Conservation (phyloP, 1,140 invertebrate genomes). For the Aphelenchoides avenae region DNA sequence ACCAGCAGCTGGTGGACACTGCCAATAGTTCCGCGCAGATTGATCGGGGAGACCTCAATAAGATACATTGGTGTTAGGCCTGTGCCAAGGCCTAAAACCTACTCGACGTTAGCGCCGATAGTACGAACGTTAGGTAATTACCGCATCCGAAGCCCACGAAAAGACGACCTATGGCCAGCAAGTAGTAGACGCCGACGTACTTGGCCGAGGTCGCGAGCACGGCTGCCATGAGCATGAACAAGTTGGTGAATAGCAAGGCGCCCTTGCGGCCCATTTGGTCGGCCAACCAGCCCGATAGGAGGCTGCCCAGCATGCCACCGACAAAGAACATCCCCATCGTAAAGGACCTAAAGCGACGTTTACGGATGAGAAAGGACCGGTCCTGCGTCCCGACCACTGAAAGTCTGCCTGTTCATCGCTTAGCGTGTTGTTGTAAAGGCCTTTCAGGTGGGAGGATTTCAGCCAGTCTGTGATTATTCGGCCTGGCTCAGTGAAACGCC, state of each 20-base stretch:
- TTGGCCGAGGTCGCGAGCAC: constrained; percentile 90
- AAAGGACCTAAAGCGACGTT: constrained; percentile 67
- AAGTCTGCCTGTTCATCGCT: constrained; percentile 42
- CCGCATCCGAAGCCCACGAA: constrained; percentile 79
- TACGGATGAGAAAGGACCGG: background rate
- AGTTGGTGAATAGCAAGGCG: constrained; percentile 87
- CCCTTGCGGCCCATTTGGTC: constrained; percentile 81
- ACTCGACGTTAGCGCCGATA: too few relatives aligned
- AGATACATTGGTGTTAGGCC: constrained; percentile 80
- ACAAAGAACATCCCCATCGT: constrained; percentile 80
- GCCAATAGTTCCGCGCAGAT: constrained; percentile 75
- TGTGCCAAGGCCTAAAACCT: constrained; percentile 66
- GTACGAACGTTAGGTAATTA: too few relatives aligned
- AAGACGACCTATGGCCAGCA: constrained; percentile 90
- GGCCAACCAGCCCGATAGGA: constrained; percentile 72
- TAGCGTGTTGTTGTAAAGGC: constrained; percentile 22
- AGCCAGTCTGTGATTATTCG: constrained; percentile 45
- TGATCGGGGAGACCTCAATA: constrained; percentile 76
- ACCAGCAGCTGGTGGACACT: constrained; percentile 83
- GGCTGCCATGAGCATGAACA: constrained; percentile 83
- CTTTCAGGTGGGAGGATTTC: constrained; percentile 32
- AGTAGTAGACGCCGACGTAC: constrained; percentile 83
- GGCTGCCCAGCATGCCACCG: constrained; percentile 83
- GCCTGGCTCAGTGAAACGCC: too few relatives aligned
- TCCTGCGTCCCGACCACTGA: constrained; percentile 21